Conservation (phyloP, 2,888 invertebrate genomes). For the Drosophila nigricruria region DNA sequence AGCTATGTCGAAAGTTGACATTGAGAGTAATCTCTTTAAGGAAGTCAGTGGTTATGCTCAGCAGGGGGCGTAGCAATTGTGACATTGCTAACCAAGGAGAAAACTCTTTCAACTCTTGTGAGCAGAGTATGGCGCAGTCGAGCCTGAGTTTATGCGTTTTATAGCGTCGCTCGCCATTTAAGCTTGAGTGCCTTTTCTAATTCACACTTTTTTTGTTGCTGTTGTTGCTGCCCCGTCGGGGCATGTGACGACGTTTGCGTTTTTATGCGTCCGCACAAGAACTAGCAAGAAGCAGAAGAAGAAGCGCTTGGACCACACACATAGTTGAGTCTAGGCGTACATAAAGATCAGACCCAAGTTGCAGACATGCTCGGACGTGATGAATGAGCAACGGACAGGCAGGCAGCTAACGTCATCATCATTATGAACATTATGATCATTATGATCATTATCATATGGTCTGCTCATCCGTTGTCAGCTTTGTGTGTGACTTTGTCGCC, state of each 20-base stretch:
- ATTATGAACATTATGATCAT: conserved; percentile 24
- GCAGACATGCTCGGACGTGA: conserved; percentile 66
- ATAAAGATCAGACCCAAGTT: conserved; percentile 42
- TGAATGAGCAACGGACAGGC: conserved; percentile 67
- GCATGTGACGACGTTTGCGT: conserved; percentile 72
- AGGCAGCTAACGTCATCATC: conserved; percentile 38
- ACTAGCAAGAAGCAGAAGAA: conserved; percentile 20
- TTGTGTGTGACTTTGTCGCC: conserved; percentile 74
- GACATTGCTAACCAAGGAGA: too few species aligned
- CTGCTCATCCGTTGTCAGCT: conserved; percentile 63
- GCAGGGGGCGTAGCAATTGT: neutral
- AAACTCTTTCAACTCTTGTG: too few species aligned
- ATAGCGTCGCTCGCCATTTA: conserved; percentile 68
- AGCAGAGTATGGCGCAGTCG: conserved; percentile 4
- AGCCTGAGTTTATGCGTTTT: conserved; percentile 1
- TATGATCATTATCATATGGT: conserved; percentile 43
- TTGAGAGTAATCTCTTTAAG: neutral
- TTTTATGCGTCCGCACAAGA: conserved; percentile 58
- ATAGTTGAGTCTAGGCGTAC: conserved; percentile 6
- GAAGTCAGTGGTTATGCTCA: neutral
- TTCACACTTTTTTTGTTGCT: conserved; percentile 70
- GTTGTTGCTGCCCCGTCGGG: conserved; percentile 26
- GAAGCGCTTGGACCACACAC: conserved; percentile 49
- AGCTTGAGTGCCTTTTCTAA: conserved; percentile 79
- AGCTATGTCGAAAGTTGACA: neutral